Conservation (phyloP, 2,113 vertebrate genomes). For the Myxocyprinus asiaticus region DNA sequence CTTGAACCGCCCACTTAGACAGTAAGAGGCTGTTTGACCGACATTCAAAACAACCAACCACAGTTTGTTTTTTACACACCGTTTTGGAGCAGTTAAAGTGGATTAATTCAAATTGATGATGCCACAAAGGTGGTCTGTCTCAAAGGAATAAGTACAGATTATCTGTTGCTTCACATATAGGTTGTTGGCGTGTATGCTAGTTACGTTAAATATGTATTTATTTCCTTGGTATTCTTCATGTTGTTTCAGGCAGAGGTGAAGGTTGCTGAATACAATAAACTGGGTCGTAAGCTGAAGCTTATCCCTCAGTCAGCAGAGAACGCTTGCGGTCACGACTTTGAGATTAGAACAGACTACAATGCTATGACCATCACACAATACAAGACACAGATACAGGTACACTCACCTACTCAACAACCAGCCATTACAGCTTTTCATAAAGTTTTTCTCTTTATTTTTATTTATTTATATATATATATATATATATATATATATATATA, state of each 20-base stretch:
- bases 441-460: too few relatives aligned
- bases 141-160: too few relatives aligned
- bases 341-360: slow-evolving; percentile 83
- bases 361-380: slow-evolving; percentile 76
- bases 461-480: too few relatives aligned
- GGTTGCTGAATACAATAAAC: slow-evolving; percentile 87
- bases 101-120: too few relatives aligned
- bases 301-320: slow-evolving; percentile 88
- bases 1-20: too few relatives aligned
- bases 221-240: neutral
- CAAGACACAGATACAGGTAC: slow-evolving; percentile 85
- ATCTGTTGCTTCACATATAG: too few relatives aligned
- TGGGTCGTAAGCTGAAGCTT: slow-evolving; percentile 92
- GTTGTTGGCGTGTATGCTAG: neutral
- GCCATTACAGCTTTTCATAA: neutral
- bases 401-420: slow-evolving; percentile 1
- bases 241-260: slow-evolving; percentile 80
- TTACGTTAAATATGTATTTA: neutral
- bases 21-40: too few relatives aligned
- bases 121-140: too few relatives aligned
- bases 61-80: too few relatives aligned
- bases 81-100: too few relatives aligned
- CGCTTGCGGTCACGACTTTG: slow-evolving; percentile 87
- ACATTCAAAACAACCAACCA: too few relatives aligned
- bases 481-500: too few relatives aligned